Evolutionary conservation across 1,140 invertebrate genomes (phyloP), one percentile per base, ranked within the genome.

Genomic region (Aethina tumida): DNA sequence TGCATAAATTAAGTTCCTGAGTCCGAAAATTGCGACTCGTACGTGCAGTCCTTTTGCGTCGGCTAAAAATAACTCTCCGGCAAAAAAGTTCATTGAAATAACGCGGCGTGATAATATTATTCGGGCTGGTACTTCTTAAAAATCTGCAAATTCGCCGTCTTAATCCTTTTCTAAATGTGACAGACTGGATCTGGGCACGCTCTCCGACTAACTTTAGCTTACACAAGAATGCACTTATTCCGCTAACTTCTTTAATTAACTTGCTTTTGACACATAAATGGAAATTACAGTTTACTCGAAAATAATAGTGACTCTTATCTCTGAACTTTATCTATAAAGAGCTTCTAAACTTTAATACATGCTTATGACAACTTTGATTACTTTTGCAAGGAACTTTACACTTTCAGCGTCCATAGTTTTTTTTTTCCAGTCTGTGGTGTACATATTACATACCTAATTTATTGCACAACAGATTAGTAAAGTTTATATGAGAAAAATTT

Each of bases 221-320:
- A 58, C 55, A 58, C 55, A 54, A 56, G 53, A 58, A 58, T 58
- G 53, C 55, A 58, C 55, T 58, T 54, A 56, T 56, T 56, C 53
- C 45, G 51, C 45, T 52, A 58, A 58, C 53, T 58, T 58, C 49
- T 56, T 56, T 56, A 58, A 58, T 58, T 56, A 58, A 58, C 46
- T 54, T 35, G 45, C 49, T 57, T 49, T 56, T 53, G 55, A 53
- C 52, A 49, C 47, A 52, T 54, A 58, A 52, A 58, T 56, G 55
- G 53, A 56, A 54, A 58, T 56, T 55, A 54, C 43, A 50, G 35
- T 45, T 36, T 43, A 24, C 49, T 41, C 13, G 35, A 47, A 54
- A 47, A 46, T 54, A 44, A 44, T 47, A 42, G 43, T 34, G 32
- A 26, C 28, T 33, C 35, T 42, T 42, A 42, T 37, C 39, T 38